Base-by-base conservation (phyloP, 2,888 invertebrate genomes). In the Anagyrus pseudococci region DNA sequence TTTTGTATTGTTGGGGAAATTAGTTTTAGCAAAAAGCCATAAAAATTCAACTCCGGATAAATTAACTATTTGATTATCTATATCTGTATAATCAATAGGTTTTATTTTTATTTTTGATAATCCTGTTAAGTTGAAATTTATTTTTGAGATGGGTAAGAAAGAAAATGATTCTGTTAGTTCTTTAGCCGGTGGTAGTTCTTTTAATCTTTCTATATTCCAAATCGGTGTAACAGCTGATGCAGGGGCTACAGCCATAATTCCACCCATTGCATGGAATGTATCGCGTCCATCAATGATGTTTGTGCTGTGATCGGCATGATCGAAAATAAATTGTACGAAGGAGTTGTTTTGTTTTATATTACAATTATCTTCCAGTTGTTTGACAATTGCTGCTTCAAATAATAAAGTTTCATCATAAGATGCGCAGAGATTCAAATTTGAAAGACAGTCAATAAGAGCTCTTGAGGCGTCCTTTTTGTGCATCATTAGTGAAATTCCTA, bases 31-130 rank as follows among this genome's bases (percentile, higher is more conserved):
- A n/a, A n/a, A n/a, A n/a, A n/a, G n/a, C n/a, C n/a, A n/a, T n/a
- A n/a, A n/a, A n/a, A n/a, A 8, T 60, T 75, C 73, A 55, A 63
- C 70, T 71, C 71, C 2, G 2, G 13, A n/a, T n/a, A 25, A 15
- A 22, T n/a, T 23, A n/a, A 23, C 13, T 22, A 3, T 23, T 26
- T 25, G n/a, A 10, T 6, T 25, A 23, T 47, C 15, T 13, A 3
- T 25, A 23, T 17, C n/a, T 3, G 25, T 23, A 25, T 25, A 23
- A 25, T 47, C n/a, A 3, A 37, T 13, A 37, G 15, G 33, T 37
- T 37, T 37, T 37, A 2, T 15, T 37, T 37, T 37, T 37, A 37
- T 37, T 37, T 37, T 37, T 37, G 10, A 13, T 15, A 37, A 37
- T n/a, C n/a, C n/a, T n/a, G n/a, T n/a, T n/a, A n/a, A n/a, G n/a